Evolutionary conservation across 2,113 vertebrate genomes (phyloP).

Genomic region (Apeltes quadracus): DNA sequence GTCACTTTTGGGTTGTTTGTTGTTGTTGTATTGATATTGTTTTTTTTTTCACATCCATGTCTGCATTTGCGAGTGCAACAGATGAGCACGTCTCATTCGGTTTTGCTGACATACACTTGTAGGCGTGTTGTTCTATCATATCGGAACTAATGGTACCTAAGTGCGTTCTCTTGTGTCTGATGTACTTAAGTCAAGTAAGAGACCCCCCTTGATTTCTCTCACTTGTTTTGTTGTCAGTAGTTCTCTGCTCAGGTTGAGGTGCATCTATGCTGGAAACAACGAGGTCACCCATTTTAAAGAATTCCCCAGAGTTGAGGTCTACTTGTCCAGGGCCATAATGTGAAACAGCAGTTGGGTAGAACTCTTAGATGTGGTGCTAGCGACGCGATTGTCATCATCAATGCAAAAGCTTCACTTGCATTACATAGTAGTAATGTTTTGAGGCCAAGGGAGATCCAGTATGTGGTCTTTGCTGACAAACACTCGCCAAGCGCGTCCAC

Average conservation of each 20-base stretch:
- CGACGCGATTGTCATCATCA: not conserved
- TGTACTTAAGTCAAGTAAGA: too few relatives aligned
- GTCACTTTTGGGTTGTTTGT: constrained; percentile 13
- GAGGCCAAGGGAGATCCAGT: not conserved
- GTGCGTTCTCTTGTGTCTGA: not conserved
- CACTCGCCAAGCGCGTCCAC: not conserved
- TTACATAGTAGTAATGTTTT: not conserved
- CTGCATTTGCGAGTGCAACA: not conserved
- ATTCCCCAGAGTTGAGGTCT: not conserved
- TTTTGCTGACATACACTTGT: constrained; percentile 25
- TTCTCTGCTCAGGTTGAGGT: not conserved
- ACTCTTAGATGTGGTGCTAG: not conserved
- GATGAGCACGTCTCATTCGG: not conserved
- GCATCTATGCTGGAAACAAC: not conserved
- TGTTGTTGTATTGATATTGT: not conserved
- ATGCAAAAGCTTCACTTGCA: not conserved
- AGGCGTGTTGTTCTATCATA: not conserved
- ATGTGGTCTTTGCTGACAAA: not conserved
- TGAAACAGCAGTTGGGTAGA: not conserved
- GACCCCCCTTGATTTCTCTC: too few relatives aligned
- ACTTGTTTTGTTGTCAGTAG: not conserved
- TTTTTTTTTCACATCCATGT: not conserved
- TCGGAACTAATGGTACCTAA: not conserved
- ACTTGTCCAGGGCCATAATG: not conserved
- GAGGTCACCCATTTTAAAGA: not conserved